Conservation (phyloP, 2,113 vertebrate species). For the Heptranchias perlo region DNA sequence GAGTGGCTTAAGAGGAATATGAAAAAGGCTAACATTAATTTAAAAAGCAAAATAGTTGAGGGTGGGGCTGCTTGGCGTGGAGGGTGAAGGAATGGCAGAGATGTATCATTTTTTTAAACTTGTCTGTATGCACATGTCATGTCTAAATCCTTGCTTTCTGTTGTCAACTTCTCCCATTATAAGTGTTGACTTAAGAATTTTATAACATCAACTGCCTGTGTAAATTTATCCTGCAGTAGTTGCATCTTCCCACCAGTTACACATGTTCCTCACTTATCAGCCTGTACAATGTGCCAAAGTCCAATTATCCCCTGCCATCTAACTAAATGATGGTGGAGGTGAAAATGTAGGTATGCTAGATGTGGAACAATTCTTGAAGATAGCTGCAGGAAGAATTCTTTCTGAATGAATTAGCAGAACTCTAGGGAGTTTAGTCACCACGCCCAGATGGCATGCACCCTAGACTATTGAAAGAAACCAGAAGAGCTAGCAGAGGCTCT, state of each 20-base stretch:
- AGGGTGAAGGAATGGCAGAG: not conserved
- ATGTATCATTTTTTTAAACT: not conserved
- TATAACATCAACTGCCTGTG: not conserved
- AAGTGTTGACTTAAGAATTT: not conserved
- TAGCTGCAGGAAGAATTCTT: not conserved
- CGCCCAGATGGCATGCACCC: not conserved
- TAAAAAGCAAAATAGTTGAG: not conserved
- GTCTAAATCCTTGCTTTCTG: not conserved
- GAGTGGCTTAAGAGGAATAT: not conserved
- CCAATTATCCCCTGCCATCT: not conserved
- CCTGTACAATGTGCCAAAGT: not conserved
- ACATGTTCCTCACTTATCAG: not conserved
- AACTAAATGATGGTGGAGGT: not conserved
- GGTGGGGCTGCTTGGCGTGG: not conserved
- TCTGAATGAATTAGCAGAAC: not conserved
- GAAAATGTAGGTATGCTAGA: not conserved
- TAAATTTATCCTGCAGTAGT: not conserved
- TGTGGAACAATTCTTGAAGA: not conserved
- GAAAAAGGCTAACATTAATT: not conserved
- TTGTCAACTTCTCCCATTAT: not conserved
- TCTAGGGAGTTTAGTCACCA: not conserved
- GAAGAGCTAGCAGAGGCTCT: not conserved
- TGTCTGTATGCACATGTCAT: not conserved
- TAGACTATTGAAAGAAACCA: not conserved
- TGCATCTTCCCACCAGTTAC: not conserved